Evolutionary conservation across 1,140 invertebrate genomes (phyloP).

Genomic region (Oreohelix idahoensis): DNA sequence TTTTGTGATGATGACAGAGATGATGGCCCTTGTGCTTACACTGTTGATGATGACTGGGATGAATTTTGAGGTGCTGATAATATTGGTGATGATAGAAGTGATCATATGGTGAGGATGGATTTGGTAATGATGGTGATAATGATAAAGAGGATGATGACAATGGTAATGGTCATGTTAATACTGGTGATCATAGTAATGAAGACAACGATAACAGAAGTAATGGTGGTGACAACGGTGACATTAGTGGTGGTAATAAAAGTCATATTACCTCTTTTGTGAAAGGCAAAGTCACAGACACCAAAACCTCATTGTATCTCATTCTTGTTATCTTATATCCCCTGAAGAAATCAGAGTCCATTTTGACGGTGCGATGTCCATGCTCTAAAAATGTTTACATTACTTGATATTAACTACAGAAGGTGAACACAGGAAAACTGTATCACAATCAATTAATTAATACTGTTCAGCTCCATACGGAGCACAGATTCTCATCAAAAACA

Average conservation of each 20-base stretch:
- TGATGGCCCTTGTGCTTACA: too few relatives aligned
- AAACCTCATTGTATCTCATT: constrained; percentile 83
- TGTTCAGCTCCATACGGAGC: too few relatives aligned
- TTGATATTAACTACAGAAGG: not conserved
- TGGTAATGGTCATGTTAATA: not conserved
- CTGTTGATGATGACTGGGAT: too few relatives aligned
- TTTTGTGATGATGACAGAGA: too few relatives aligned
- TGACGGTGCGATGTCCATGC: constrained; percentile 74
- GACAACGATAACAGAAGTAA: not conserved
- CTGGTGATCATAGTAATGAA: not conserved
- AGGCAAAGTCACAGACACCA: constrained; percentile 83
- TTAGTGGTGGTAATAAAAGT: not conserved
- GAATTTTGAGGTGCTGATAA: too few relatives aligned
- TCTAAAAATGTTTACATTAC: not conserved
- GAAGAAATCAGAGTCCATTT: constrained; percentile 88
- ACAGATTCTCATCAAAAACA: too few relatives aligned
- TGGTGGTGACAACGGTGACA: not conserved
- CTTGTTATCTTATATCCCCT: constrained; percentile 87
- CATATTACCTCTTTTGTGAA: constrained; percentile 63
- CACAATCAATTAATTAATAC: not conserved
- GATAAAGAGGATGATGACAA: too few relatives aligned
- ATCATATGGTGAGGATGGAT: not conserved
- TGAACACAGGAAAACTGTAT: not conserved
- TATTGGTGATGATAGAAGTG: too few relatives aligned
- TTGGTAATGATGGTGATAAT: not conserved